These are phyloP conservation scores for Uropsilus gracilis DNA, from an alignment of 2,113 vertebrate genomes.

Conservation along the genomic window DNA sequence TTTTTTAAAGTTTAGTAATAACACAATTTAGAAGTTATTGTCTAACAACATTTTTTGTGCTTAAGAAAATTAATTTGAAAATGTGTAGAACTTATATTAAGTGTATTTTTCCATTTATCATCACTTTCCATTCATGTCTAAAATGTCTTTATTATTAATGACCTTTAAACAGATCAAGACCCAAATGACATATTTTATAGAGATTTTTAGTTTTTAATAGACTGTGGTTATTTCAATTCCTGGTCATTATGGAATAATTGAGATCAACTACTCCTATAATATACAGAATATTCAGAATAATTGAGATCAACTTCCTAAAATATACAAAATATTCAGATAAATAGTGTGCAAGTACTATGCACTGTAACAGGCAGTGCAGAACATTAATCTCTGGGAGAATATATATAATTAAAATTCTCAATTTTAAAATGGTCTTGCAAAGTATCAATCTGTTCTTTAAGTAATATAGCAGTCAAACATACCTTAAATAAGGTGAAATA, in stretches of 20 bases:
- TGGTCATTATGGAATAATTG: not conserved
- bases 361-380: not conserved
- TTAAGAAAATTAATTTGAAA: not conserved
- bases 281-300: not conserved
- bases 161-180: not conserved
- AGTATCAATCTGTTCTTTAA: not conserved
- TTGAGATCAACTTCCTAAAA: not conserved
- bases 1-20: constrained; percentile 17
- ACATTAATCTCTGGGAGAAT: not conserved
- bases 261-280: not conserved
- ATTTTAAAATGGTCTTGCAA: not conserved
- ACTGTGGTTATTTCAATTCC: not conserved
- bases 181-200: not conserved
- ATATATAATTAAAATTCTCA: constrained; percentile 15
- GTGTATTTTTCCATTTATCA: not conserved
- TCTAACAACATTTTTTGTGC: not conserved
- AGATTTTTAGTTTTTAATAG: not conserved
- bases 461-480: not conserved
- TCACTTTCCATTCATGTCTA: not conserved
- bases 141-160: not conserved
- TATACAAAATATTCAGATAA: not conserved
- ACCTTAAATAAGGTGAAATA: not conserved
- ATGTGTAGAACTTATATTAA: not conserved
- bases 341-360: not conserved
- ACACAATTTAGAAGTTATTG: not conserved